phyloP scores from a whole-genome alignment of 2,113 vertebrate species.

The Athene noctua region DNA sequence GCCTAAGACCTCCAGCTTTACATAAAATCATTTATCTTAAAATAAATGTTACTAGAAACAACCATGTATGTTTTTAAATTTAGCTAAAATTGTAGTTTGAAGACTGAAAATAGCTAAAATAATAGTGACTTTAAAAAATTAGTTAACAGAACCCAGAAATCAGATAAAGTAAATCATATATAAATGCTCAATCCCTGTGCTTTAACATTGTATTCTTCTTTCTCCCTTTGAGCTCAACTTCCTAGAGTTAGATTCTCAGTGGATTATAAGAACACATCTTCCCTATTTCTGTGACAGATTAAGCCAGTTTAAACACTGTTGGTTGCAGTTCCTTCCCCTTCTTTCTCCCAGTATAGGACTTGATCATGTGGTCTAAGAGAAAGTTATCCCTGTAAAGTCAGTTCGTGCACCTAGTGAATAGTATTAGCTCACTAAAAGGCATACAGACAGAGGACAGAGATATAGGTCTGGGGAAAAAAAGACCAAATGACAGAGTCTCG shows the following conservation, averaged over 20 bases:
- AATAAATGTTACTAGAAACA: not conserved
- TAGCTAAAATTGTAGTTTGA: not conserved
- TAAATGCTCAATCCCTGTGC: not conserved
- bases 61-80: not conserved
- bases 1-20: not conserved
- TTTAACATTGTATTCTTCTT: not conserved
- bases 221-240: not conserved
- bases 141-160: not conserved
- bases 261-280: not conserved
- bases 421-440: not conserved
- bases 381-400: not conserved
- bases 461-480: not conserved
- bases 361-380: not conserved
- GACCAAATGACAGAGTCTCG: not conserved
- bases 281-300: not conserved
- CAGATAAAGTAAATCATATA: not conserved
- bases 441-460: not conserved
- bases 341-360: not conserved
- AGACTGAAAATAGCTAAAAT: not conserved
- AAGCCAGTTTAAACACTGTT: not conserved
- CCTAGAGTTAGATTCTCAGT: not conserved
- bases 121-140: not conserved
- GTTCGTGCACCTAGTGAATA: not conserved
- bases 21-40: not conserved
- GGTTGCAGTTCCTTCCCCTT: not conserved